phyloP scores from a whole-genome alignment of 2,113 vertebrate genomes.

The crab-eating macaque (Macaca fascicularis) region DNA sequence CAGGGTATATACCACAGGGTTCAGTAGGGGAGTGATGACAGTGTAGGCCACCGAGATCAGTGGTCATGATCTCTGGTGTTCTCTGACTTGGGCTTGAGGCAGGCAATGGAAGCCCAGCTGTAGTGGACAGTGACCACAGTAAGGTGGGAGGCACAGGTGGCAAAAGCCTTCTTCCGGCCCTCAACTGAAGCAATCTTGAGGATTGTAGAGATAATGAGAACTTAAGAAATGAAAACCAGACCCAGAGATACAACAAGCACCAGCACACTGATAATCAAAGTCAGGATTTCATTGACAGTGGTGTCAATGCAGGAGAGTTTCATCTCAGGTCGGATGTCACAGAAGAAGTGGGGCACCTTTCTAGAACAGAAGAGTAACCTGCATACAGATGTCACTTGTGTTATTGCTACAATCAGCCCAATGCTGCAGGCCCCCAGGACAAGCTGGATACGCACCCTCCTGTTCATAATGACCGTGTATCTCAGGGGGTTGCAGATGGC shows the following conservation, averaged over 20 bases:
- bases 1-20: conserved; percentile 38
- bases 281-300: not conserved
- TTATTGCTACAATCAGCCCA: not conserved
- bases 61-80: not conserved
- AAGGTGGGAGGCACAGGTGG: conserved; percentile 54
- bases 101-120: not conserved
- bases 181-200: not conserved
- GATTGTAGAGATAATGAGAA: conserved; percentile 40
- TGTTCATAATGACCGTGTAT: conserved; percentile 44
- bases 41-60: conserved; percentile 47
- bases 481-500: conserved; percentile 54
- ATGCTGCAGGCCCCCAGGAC: not conserved
- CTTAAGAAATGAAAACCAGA: conserved; percentile 50
- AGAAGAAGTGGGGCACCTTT: conserved; percentile 57
- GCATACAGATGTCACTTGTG: not conserved
- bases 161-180: conserved; percentile 35
- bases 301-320: conserved; percentile 2
- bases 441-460: not conserved
- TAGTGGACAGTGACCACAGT: not conserved
- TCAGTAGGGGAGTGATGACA: not conserved
- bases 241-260: conserved; percentile 5
- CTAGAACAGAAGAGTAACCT: conserved; percentile 44
- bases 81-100: conserved; percentile 45
- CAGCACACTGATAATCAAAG: not conserved
- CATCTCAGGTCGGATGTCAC: conserved; percentile 21